Conservation (phyloP, 2,888 invertebrate species). For the Helicoverpa assulta region DNA sequence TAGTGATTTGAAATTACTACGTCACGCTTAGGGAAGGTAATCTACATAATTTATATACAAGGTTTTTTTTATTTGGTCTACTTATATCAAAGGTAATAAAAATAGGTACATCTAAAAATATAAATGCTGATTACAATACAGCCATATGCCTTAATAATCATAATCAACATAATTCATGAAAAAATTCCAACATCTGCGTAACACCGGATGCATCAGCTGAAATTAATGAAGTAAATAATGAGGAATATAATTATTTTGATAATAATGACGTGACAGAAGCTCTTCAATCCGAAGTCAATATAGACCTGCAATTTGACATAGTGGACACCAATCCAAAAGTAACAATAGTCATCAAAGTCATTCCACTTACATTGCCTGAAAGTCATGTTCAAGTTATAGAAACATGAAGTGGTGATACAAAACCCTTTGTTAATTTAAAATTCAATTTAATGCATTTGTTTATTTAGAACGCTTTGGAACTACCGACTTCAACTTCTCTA, state of each 20-base stretch:
- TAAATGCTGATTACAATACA: constrained; percentile 60
- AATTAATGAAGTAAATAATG: constrained; percentile 84
- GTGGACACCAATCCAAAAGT: constrained; percentile 78
- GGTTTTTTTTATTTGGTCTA: not conserved
- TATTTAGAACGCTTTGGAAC: constrained; percentile 80
- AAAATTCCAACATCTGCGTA: constrained; percentile 87
- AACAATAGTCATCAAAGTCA: constrained; percentile 85
- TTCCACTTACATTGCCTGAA: constrained; percentile 89
- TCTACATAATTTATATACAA: constrained; percentile 7
- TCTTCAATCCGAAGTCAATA: constrained; percentile 86
- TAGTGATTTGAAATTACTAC: constrained; percentile 63
- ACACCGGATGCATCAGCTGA: constrained; percentile 87
- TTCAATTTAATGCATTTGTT: constrained; percentile 82
- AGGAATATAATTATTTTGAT: constrained; percentile 72
- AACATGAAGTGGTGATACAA: constrained; percentile 87
- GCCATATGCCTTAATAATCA: constrained; percentile 39
- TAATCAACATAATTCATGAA: constrained; percentile 62
- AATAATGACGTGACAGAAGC: constrained; percentile 87
- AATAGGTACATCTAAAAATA: constrained; percentile 15
- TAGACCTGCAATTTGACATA: constrained; percentile 85
- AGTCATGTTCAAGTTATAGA: constrained; percentile 82
- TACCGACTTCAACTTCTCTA: constrained; percentile 62
- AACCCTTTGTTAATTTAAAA: constrained; percentile 85
- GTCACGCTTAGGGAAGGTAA: constrained; percentile 10
- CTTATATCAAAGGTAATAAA: constrained; percentile 31